Evolutionary conservation across 2,797 vertebrate species (phyloP).

Genomic region (Anas capensis): DNA sequence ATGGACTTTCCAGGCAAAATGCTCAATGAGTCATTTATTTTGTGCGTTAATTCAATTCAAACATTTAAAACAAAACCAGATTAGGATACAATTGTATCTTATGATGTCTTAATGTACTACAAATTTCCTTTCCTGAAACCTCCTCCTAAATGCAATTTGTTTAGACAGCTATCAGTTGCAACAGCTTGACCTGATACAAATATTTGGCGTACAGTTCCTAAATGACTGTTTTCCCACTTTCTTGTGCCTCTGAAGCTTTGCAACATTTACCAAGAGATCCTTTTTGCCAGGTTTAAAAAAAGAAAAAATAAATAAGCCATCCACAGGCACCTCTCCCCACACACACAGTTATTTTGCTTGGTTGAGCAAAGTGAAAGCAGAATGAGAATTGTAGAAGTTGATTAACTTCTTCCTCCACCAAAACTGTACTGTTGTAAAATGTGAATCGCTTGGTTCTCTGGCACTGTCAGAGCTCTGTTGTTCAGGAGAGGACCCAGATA

Average conservation of each 20-base stretch:
- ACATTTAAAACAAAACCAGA: neutral
- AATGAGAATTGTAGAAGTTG: neutral
- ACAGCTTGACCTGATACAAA: neutral
- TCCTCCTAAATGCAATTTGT: neutral
- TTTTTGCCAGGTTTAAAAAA: neutral
- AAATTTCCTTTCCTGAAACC: neutral
- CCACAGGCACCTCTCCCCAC: fast-evolving
- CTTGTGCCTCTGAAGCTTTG: neutral
- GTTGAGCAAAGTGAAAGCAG: neutral
- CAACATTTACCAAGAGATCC: neutral
- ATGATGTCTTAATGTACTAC: neutral
- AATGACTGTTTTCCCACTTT: neutral
- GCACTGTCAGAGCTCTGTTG: neutral
- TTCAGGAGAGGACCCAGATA: neutral
- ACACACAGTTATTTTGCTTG: neutral
- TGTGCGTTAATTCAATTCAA: neutral
- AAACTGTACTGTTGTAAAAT: neutral
- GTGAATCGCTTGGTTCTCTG: neutral
- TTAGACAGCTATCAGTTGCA: neutral
- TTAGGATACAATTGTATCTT: neutral
- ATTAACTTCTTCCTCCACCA: neutral
- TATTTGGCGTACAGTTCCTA: neutral
- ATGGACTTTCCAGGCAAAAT: neutral
- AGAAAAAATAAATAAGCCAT: neutral
- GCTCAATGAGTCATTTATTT: neutral